Evolutionary conservation across 2,113 vertebrate species (phyloP), one percentile per base, ranked within the genome.

Genomic region (Pseudopodoces humilis): DNA sequence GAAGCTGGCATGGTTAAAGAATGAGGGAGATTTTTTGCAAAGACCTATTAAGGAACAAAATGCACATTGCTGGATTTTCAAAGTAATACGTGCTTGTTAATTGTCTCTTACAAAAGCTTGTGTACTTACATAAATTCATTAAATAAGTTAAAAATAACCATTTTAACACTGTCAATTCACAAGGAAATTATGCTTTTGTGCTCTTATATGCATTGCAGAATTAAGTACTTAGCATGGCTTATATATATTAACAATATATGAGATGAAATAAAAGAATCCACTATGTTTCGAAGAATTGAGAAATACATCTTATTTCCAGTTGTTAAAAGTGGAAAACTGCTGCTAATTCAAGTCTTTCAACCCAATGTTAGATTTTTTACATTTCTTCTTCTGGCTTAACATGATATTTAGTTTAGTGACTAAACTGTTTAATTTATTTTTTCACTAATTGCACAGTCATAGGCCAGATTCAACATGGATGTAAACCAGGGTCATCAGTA

Each of bases 361-460:
- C 3, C 6, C 27, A 19, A 4, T 24, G 8, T 55, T 74, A 59
- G 11, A 14, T 39, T 63, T 88, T 69, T 49, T 22, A 33, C 14
- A 43, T 79, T 71, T 90, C 43, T 92, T 88, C 44, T 65, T 81
- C 24, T 85, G 30, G 10, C 11, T 81, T 85, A 64, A 46, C 1
- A n/a, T 77, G 2, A 4, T 56, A n/a, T 83, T 91, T 37, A 65
- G 4, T 59, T 86, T 69, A 13, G 22, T 82, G 33, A 77, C 24
- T 82, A 71, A 82, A 88, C 33, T 70, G n/a, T 43, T 94, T 83
- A 90, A 89, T 91, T 94, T 94, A 72, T 67, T n/a, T 10, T 90
- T 76, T 82, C 27, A 65, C 68, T 94, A 84, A 92, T 90, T 96
- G 39, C 46, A 56, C 41, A 64, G 10, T 23, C 15, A 52, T 0